Percentiles rank a stretch among this genome's conserved stretches.
Evolutionary conservation across 2,888 invertebrate species (phyloP).

Genomic region (Ormyrus nitidulus): DNA sequence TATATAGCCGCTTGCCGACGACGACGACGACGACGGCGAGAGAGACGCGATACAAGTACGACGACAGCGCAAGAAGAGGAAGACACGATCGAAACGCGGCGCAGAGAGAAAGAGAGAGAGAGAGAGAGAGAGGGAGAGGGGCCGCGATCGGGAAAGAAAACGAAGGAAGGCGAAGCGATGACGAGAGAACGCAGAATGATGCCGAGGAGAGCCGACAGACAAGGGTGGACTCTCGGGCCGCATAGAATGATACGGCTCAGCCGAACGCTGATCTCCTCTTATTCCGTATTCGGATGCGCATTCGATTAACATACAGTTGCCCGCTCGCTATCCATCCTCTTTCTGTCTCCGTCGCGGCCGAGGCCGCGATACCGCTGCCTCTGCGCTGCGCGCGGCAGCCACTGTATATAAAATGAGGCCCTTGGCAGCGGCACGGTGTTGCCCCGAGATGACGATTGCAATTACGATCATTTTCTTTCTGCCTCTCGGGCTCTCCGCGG

Average conservation of each 20-base stretch:
- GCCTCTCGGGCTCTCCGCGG: neutral
- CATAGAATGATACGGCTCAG: conserved; percentile 59
- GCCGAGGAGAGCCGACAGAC: neutral
- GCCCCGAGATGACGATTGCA: conserved; percentile 41
- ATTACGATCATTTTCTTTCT: conserved; percentile 34
- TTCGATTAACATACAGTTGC: conserved; percentile 73
- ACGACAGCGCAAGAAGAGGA: conserved; percentile 57
- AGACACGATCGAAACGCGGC: conserved; percentile 60
- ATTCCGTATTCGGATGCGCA: conserved; percentile 72
- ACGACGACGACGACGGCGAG: conserved; percentile 55
- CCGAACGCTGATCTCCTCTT: conserved; percentile 66
- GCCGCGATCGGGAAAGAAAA: conserved; percentile 11
- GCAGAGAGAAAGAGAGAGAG: neutral
- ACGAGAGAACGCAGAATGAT: conserved; percentile 12
- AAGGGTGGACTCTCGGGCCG: conserved; percentile 42
- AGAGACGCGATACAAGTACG: conserved; percentile 56
- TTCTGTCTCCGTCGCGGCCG: neutral
- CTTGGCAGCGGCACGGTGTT: neutral
- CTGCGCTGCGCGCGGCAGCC: neutral
- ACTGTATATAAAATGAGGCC: conserved; percentile 37
- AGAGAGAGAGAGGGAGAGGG: neutral
- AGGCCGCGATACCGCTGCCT: neutral
- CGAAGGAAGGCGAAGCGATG: conserved; percentile 28
- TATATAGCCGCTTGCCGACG: conserved; percentile 36
- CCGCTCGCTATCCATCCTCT: conserved; percentile 43